phyloP scores from a whole-genome alignment of 2,113 vertebrate species.

The Acanthisitta chloris region DNA sequence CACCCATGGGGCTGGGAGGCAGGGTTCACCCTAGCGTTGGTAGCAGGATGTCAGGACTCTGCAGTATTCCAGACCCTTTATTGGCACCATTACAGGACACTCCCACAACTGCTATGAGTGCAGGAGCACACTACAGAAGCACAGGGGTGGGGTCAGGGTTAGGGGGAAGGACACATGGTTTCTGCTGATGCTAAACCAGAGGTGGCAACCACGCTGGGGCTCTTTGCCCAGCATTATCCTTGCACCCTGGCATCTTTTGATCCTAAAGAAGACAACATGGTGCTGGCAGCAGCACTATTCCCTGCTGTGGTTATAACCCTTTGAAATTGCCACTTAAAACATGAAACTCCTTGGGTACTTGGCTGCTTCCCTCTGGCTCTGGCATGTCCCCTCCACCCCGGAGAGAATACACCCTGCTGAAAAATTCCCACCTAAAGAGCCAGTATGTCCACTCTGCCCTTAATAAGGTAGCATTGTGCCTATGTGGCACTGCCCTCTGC shows the following conservation, averaged over 20 bases:
- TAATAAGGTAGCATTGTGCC: neutral
- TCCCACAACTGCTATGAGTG: accelerated
- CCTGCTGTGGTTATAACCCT: accelerated
- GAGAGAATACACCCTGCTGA: neutral
- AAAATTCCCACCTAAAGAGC: accelerated
- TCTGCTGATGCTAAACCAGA: neutral
- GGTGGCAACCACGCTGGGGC: neutral
- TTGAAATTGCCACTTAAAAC: neutral
- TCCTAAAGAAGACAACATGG: accelerated
- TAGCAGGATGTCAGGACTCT: neutral
- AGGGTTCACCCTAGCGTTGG: accelerated
- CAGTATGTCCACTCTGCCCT: accelerated
- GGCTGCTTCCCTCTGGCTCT: neutral
- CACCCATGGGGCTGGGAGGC: neutral
- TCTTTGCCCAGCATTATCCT: neutral
- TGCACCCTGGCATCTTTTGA: neutral
- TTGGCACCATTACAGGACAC: neutral
- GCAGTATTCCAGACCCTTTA: neutral
- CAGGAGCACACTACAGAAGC: neutral
- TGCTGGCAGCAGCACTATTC: neutral
- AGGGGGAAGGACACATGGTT: neutral
- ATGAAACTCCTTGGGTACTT: neutral
- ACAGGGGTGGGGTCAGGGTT: accelerated
- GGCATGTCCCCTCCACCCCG: neutral
- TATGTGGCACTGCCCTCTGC: slow-evolving; percentile 58